Evolutionary conservation across 2,888 invertebrate species (phyloP).

Genomic region (Thereva unica): DNA sequence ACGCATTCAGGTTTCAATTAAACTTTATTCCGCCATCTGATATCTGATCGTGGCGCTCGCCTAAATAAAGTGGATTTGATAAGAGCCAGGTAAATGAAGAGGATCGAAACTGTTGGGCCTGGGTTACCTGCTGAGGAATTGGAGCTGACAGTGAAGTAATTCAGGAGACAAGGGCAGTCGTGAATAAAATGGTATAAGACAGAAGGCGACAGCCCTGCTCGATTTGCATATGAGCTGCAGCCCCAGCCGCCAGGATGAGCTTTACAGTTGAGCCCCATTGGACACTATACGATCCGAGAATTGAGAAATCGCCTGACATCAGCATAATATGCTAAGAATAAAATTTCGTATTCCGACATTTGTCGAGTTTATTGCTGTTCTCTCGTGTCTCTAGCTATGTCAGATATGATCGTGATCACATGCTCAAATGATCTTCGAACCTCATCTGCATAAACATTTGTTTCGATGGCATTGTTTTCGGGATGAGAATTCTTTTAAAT

Average conservation of each 20-base stretch:
- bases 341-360: conserved; percentile 33
- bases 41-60: conserved; percentile 24
- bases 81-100: conserved; percentile 11
- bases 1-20: conserved; percentile 34
- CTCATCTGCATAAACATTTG: conserved; percentile 33
- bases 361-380: conserved; percentile 31
- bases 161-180: conserved; percentile 25
- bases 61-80: conserved; percentile 26
- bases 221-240: conserved; percentile 22
- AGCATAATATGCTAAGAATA: conserved; percentile 2
- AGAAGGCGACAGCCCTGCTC: conserved; percentile 21
- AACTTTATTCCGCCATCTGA: conserved; percentile 11
- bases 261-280: too few species aligned
- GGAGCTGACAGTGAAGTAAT: conserved; percentile 25
- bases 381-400: conserved; percentile 27
- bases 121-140: conserved; percentile 23
- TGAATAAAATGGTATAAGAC: conserved; percentile 1
- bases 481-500: neutral
- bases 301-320: conserved; percentile 22
- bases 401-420: conserved; percentile 33
- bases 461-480: conserved; percentile 15
- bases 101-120: conserved; percentile 21
- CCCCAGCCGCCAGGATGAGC: neutral
- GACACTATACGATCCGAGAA: conserved; percentile 1
- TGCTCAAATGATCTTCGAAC: conserved; percentile 28